These are phyloP conservation scores for Agriotes lineatus DNA, from an alignment of 2,888 invertebrate genomes.

Conservation along the genomic window DNA sequence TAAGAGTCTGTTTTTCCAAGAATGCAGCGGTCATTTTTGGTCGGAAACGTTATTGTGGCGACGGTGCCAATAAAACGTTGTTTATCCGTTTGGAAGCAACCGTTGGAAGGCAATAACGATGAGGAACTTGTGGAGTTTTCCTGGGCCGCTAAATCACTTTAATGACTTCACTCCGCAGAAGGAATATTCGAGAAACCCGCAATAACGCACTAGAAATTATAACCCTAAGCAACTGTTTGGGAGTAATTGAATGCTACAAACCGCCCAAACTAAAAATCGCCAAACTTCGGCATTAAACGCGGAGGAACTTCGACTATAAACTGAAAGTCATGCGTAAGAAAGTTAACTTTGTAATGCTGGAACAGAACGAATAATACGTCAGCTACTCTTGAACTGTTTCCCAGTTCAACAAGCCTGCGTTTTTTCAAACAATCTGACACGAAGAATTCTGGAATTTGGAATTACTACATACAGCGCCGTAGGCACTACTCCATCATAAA, in stretches of 20 bases:
- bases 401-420: no score
- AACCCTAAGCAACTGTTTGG: slow-evolving; percentile 40
- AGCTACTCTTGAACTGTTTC: slow-evolving; percentile 4
- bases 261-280: slow-evolving; percentile 38
- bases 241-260: slow-evolving; percentile 39
- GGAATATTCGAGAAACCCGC: slow-evolving; percentile 41
- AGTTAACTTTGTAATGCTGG: slow-evolving; percentile 33
- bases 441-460: no score
- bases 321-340: slow-evolving; percentile 31
- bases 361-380: slow-evolving; percentile 15
- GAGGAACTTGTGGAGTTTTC: slow-evolving; percentile 44
- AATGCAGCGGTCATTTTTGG: slow-evolving; percentile 37
- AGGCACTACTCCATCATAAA: no score
- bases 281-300: slow-evolving; percentile 28
- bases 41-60: slow-evolving; percentile 42
- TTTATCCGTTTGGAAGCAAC: slow-evolving; percentile 44
- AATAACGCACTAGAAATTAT: slow-evolving; percentile 39
- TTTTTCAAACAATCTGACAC: no score
- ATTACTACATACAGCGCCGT: no score
- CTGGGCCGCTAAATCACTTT: slow-evolving; percentile 55
- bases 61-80: slow-evolving; percentile 49
- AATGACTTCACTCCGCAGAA: slow-evolving; percentile 54
- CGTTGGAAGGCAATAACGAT: slow-evolving; percentile 48
- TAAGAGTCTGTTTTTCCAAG: slow-evolving; percentile 13
- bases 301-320: slow-evolving; percentile 27